These are phyloP conservation scores for Tinea trinotella DNA, from an alignment of 2,888 invertebrate species.

Conservation along the genomic window DNA sequence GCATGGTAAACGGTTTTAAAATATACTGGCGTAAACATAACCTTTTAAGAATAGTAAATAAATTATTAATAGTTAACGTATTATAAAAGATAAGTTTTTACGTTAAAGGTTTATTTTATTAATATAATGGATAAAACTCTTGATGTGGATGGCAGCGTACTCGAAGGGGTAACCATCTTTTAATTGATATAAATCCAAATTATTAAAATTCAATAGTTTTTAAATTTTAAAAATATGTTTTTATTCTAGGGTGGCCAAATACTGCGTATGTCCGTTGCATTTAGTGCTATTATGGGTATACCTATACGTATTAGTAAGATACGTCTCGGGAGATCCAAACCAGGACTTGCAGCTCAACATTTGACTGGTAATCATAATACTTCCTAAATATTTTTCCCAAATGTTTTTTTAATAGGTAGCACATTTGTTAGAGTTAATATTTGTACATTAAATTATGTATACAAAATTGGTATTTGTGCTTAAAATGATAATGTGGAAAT, in stretches of 20 bases:
- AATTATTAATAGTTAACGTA: too few relatives aligned
- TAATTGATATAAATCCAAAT: conserved; percentile 23
- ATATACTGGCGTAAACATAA: too few relatives aligned
- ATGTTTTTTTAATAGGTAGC: too few relatives aligned
- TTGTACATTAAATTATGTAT: too few relatives aligned
- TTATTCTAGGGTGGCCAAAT: conserved; percentile 89
- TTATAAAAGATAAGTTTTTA: too few relatives aligned
- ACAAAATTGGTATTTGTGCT: too few relatives aligned
- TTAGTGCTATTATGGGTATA: conserved; percentile 82
- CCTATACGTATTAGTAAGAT: conserved; percentile 85
- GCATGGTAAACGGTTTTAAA: too few relatives aligned
- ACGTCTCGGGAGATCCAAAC: conserved; percentile 83
- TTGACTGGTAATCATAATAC: conserved; percentile 78
- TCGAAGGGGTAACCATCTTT: conserved; percentile 79
- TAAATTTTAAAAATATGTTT: neutral
- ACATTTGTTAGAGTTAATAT: too few relatives aligned
- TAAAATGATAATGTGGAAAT: too few relatives aligned
- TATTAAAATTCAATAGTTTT: neutral
- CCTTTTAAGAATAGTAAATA: too few relatives aligned
- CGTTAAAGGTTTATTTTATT: neutral
- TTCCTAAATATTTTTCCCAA: too few relatives aligned
- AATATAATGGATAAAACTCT: conserved; percentile 27
- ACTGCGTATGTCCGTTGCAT: conserved; percentile 82
- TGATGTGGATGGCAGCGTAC: conserved; percentile 83
- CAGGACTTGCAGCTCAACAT: conserved; percentile 88